Evolutionary conservation across 2,113 vertebrate genomes (phyloP).

Genomic region (Megaceryle maxima): DNA sequence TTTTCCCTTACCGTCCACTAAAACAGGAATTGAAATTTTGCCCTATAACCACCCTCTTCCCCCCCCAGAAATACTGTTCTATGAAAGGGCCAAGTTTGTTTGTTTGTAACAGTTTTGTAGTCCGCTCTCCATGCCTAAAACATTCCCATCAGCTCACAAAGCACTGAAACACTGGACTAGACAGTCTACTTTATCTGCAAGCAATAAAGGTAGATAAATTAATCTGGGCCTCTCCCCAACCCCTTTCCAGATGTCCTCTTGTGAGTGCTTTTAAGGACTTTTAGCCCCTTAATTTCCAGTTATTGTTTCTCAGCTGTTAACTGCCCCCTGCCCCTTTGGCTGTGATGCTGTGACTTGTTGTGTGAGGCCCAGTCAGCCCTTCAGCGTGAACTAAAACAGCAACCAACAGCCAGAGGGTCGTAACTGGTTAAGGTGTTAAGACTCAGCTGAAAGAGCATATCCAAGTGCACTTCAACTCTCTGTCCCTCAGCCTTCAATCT

Average conservation of each 20-base stretch:
- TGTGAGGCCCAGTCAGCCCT: neutral
- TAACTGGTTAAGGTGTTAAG: slow-evolving; percentile 26
- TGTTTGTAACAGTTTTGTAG: neutral
- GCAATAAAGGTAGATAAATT: neutral
- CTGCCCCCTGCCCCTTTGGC: slow-evolving; percentile 2
- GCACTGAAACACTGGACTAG: neutral
- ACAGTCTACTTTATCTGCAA: neutral
- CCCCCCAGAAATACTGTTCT: neutral
- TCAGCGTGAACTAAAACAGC: neutral
- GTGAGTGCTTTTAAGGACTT: neutral
- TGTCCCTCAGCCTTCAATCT: neutral
- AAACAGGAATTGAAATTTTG: neutral
- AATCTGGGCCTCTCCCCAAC: neutral
- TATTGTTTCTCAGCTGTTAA: slow-evolving; percentile 10
- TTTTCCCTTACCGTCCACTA: neutral
- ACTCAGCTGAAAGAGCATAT: neutral
- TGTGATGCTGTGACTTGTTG: neutral
- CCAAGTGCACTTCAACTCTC: neutral
- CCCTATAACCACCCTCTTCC: fast-evolving
- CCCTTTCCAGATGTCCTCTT: neutral
- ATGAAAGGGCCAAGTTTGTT: neutral
- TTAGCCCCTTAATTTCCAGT: neutral
- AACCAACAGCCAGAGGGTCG: neutral
- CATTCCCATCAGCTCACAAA: neutral
- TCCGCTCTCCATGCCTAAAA: neutral